Evolutionary conservation across 2,113 vertebrate species (phyloP).

Genomic region (Phocoena phocoena): DNA sequence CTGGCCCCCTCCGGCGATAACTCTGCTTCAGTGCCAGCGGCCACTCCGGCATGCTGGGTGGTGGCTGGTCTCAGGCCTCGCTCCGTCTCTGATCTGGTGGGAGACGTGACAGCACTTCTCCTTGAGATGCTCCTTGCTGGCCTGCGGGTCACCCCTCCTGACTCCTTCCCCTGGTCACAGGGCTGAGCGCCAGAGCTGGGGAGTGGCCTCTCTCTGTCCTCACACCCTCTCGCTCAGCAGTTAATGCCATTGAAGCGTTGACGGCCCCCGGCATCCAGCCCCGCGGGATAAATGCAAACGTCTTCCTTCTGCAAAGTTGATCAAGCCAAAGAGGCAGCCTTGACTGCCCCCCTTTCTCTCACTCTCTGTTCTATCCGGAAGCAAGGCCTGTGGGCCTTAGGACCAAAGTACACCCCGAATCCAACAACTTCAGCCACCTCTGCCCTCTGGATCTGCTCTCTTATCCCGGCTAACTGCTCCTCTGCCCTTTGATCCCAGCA

Average conservation of each 20-base stretch:
- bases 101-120: neutral
- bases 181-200: neutral
- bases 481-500: neutral
- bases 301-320: neutral
- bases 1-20: neutral
- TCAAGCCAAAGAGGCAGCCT: neutral
- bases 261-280: neutral
- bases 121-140: neutral
- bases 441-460: neutral
- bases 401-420: neutral
- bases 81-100: neutral
- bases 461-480: neutral
- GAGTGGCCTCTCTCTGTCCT: neutral
- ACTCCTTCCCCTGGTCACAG: neutral
- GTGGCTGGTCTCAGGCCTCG: neutral
- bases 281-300: neutral
- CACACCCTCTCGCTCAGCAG: neutral
- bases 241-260: accelerated
- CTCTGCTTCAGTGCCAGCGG: too few species aligned
- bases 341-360: neutral
- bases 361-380: neutral
- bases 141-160: neutral
- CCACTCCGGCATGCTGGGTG: neutral
- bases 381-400: neutral
- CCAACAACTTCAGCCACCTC: neutral